These are phyloP conservation scores for Sebastes nivosus DNA, from an alignment of 2,797 vertebrate genomes.

Conservation along the genomic window DNA sequence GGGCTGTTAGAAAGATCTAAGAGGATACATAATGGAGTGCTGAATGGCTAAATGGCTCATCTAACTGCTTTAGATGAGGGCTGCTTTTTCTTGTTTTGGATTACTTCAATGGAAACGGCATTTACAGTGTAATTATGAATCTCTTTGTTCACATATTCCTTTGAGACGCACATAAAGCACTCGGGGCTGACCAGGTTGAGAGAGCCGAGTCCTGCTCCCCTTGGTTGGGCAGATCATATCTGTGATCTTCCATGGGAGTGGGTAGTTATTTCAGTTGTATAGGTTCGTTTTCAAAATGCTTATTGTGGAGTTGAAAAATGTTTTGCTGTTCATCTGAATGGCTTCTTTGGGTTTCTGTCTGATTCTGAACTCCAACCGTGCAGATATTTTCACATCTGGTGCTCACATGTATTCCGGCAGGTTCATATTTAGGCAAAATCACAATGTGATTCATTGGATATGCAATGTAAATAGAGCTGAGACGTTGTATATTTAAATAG, in stretches of 20 bases:
- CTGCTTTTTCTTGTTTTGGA: neutral
- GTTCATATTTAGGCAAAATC: neutral
- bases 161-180: neutral
- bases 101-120: neutral
- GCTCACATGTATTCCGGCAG: neutral
- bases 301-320: neutral
- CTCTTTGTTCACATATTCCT: neutral
- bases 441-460: neutral
- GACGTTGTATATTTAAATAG: neutral
- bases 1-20: conserved; percentile 9
- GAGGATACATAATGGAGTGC: conserved; percentile 9
- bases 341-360: neutral
- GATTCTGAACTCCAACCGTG: neutral
- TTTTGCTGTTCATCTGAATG: neutral
- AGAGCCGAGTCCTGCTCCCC: neutral
- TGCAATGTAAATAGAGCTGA: neutral
- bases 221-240: neutral
- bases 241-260: neutral
- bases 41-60: conserved; percentile 17
- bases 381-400: neutral
- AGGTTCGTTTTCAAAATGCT: neutral
- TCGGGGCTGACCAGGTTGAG: neutral
- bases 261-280: neutral
- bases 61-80: neutral
- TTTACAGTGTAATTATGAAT: neutral